phyloP scores from a whole-genome alignment of 2,113 vertebrate genomes.

The Strix uralensis region DNA sequence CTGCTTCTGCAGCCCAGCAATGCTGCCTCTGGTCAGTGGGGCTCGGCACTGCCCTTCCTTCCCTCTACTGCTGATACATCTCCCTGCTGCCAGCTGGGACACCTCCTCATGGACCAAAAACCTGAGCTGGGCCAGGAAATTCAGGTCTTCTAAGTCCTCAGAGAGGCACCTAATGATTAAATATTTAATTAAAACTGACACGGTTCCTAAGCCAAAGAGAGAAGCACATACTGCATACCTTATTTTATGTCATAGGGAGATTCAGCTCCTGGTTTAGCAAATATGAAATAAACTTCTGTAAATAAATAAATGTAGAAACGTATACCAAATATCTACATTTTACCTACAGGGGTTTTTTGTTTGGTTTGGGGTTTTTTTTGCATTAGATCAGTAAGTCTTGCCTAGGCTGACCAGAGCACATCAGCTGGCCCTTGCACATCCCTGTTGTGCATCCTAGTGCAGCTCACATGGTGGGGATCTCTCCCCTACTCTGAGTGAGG shows the following conservation, averaged over 20 bases:
- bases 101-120: background rate
- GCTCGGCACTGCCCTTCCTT: background rate
- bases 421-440: accelerated
- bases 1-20: background rate
- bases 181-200: background rate
- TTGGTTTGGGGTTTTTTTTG: accelerated
- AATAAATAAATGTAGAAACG: background rate
- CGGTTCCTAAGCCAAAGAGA: background rate
- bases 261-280: accelerated
- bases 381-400: background rate
- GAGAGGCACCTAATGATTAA: background rate
- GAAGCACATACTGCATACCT: too few species aligned
- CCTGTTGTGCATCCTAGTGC: too few species aligned
- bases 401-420: background rate
- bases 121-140: background rate
- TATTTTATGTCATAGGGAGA: background rate
- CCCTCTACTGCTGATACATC: background rate
- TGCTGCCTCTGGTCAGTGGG: background rate
- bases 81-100: background rate
- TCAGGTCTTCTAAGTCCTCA: background rate
- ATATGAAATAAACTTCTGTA: background rate
- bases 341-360: background rate
- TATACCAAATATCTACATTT: background rate
- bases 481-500: background rate
- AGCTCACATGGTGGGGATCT: accelerated